These are phyloP conservation scores for Dolichoris vasculosae DNA, from an alignment of 1,140 invertebrate genomes.

Conservation along the genomic window DNA sequence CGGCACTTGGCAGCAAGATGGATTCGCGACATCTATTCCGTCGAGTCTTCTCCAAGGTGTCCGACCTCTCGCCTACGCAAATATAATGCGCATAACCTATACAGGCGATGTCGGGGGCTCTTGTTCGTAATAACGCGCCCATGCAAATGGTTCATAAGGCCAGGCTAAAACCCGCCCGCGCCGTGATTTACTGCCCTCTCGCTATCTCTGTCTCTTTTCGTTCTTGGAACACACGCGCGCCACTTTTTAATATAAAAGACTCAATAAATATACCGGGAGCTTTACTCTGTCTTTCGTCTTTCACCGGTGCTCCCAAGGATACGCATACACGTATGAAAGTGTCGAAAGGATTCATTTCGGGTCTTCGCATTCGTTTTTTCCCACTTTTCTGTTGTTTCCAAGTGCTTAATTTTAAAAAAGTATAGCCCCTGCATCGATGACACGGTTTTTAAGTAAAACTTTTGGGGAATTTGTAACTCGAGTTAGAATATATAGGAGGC, in stretches of 20 bases:
- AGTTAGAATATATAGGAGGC: not conserved
- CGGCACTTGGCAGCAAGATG: constrained; percentile 60
- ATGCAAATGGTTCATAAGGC: constrained; percentile 63
- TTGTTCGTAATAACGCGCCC: constrained; percentile 57
- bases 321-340: not conserved
- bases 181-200: constrained; percentile 57
- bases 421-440: not conserved
- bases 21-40: constrained; percentile 59
- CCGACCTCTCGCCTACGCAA: not conserved
- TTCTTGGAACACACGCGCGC: constrained; percentile 37
- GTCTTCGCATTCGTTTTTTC: not conserved
- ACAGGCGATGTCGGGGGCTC: not conserved
- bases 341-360: not conserved
- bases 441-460: not conserved
- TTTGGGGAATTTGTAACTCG: not conserved
- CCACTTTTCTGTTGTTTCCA: not conserved
- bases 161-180: constrained; percentile 25
- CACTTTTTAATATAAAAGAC: constrained; percentile 63
- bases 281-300: constrained; percentile 34
- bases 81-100: constrained; percentile 19
- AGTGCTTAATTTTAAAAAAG: not conserved
- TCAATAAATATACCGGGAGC: constrained; percentile 60
- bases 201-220: constrained; percentile 18
- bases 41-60: constrained; percentile 34
- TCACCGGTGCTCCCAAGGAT: not conserved